Evolutionary conservation across 2,888 invertebrate genomes (phyloP).

Genomic region (Volucella inflata): DNA sequence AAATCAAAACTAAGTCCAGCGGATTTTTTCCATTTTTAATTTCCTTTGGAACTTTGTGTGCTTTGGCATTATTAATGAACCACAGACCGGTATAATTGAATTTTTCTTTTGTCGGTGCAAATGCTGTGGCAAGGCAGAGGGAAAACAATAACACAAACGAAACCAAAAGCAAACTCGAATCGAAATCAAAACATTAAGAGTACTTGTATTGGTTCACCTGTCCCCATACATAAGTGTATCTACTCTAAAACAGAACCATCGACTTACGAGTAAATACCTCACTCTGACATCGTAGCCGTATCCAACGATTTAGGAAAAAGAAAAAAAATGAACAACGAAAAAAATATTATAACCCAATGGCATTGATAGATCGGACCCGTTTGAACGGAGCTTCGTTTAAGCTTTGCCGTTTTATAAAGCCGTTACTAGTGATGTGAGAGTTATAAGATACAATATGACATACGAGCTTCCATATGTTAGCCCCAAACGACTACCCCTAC

Average conservation of each 20-base stretch:
- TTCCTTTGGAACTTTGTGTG: constrained; percentile 17
- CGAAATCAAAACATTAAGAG: constrained; percentile 28
- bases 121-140: constrained; percentile 28
- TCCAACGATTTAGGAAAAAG: constrained; percentile 5
- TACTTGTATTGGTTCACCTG: background rate
- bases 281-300: background rate
- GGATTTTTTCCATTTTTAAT: constrained; percentile 10
- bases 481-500: too few relatives aligned
- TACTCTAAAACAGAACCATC: constrained; percentile 1
- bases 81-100: constrained; percentile 64
- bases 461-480: background rate
- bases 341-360: constrained; percentile 53
- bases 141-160: constrained; percentile 19
- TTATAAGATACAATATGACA: constrained; percentile 11
- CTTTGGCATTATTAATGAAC: constrained; percentile 56
- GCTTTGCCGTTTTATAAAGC: constrained; percentile 21
- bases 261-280: background rate
- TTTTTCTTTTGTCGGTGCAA: constrained; percentile 28
- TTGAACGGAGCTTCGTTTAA: constrained; percentile 35
- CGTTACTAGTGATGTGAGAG: constrained; percentile 17
- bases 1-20: constrained; percentile 5
- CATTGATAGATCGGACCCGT: constrained; percentile 60
- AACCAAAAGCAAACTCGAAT: constrained; percentile 29
- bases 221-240: background rate
- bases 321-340: constrained; percentile 47